These are phyloP conservation scores for Etheostoma nigrum DNA, from an alignment of 2,797 vertebrate genomes.

Conservation along the genomic window DNA sequence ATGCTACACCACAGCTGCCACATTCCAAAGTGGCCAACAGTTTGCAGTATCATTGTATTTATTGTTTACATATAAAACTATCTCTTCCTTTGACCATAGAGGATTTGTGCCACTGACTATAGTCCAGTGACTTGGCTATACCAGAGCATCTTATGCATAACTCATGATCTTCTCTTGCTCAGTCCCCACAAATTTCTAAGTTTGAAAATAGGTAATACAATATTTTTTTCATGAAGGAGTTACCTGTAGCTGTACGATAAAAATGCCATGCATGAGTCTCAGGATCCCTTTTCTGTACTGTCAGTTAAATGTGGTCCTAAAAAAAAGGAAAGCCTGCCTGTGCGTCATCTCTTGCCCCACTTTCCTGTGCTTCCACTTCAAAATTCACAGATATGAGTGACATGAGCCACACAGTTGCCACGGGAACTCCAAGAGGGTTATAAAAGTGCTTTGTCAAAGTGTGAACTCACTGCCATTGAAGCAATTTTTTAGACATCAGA, in stretches of 20 bases:
- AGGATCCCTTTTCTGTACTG: constrained; percentile 17
- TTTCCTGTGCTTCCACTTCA: constrained; percentile 51
- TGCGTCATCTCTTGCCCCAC: constrained; percentile 68
- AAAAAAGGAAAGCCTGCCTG: constrained; percentile 26
- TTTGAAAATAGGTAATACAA: constrained; percentile 32
- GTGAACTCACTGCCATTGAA: constrained; percentile 51
- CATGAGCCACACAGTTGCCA: constrained; percentile 32
- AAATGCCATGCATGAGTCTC: constrained; percentile 28
- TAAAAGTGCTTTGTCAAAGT: constrained; percentile 40
- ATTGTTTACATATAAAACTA: constrained; percentile 31
- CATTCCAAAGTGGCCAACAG: neutral
- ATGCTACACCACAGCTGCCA: neutral
- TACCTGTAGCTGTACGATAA: constrained; percentile 29
- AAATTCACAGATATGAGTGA: constrained; percentile 37
- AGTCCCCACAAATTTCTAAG: constrained; percentile 8
- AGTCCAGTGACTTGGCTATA: constrained; percentile 23
- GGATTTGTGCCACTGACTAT: constrained; percentile 9
- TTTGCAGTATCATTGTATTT: constrained; percentile 3
- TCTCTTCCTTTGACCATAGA: constrained; percentile 17
- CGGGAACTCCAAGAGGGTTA: constrained; percentile 43
- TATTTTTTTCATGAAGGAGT: constrained; percentile 28
- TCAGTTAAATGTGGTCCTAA: constrained; percentile 46
- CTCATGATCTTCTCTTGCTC: constrained; percentile 26
- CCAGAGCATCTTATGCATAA: constrained; percentile 44
- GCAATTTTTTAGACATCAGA: constrained; percentile 46